Evolutionary conservation across 1,140 invertebrate species (phyloP).

Genomic region (Solen grandis): DNA sequence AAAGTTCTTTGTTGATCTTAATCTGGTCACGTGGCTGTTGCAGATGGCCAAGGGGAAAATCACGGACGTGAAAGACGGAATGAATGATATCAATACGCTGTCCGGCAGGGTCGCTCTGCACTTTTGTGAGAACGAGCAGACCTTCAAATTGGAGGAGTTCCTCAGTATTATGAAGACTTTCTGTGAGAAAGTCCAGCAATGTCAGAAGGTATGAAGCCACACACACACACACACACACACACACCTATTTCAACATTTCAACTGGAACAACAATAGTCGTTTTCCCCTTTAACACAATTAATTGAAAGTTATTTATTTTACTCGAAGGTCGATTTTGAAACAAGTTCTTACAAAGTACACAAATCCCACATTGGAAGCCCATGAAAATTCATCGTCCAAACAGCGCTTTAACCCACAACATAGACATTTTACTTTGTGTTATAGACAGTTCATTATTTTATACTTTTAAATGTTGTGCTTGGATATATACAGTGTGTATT

Average conservation of each 20-base stretch:
- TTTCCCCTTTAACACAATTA: background rate
- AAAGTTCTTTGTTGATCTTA: too few relatives aligned
- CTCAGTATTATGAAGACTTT: constrained; percentile 76
- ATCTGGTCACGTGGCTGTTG: too few relatives aligned
- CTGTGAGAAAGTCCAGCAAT: constrained; percentile 76
- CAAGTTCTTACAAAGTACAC: background rate
- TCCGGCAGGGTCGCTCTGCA: constrained; percentile 70
- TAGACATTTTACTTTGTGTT: too few relatives aligned
- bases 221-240: background rate
- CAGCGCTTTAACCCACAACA: too few relatives aligned
- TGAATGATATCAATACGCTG: constrained; percentile 88
- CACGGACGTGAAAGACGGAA: constrained; percentile 85
- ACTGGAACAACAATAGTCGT: background rate
- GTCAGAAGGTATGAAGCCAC: constrained; percentile 71
- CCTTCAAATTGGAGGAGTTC: constrained; percentile 80
- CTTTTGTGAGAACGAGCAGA: constrained; percentile 78
- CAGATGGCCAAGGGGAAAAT: constrained; percentile 1
- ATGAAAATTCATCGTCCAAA: background rate
- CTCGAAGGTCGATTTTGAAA: background rate
- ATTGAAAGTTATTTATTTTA: background rate
- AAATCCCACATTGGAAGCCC: background rate
- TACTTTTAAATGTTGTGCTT: too few relatives aligned
- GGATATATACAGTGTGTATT: too few relatives aligned
- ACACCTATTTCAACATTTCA: background rate
- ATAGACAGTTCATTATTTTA: too few relatives aligned